These are phyloP conservation scores for Drosophila suboccidentalis DNA, from an alignment of 2,888 invertebrate species.

Conservation along the genomic window DNA sequence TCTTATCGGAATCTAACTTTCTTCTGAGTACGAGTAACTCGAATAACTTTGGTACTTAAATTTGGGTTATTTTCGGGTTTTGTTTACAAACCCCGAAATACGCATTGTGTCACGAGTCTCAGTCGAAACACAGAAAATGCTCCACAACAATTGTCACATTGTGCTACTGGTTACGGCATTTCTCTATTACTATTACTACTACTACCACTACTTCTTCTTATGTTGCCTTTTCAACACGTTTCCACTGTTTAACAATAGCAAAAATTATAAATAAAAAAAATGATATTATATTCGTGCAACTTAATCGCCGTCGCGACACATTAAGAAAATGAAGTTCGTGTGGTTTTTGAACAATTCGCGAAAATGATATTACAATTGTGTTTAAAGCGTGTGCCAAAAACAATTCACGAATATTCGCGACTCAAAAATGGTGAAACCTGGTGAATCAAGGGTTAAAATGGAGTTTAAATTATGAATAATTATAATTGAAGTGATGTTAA, in stretches of 20 bases:
- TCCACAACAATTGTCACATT: conserved; percentile 74
- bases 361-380: conserved; percentile 43
- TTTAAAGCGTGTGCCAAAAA: conserved; percentile 22
- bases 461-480: conserved; percentile 2
- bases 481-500: neutral
- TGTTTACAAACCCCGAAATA: conserved; percentile 18
- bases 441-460: conserved; percentile 2
- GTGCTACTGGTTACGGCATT: conserved; percentile 62
- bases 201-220: conserved; percentile 1
- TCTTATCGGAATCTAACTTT: conserved; percentile 50
- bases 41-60: conserved; percentile 21
- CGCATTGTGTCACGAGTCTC: conserved; percentile 47
- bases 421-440: neutral
- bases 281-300: conserved; percentile 41
- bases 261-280: conserved; percentile 7
- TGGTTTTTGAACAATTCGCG: conserved; percentile 26
- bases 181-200: conserved; percentile 47
- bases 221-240: conserved; percentile 30
- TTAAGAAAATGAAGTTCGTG: conserved; percentile 52
- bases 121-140: conserved; percentile 36
- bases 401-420: conserved; percentile 19
- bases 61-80: conserved; percentile 27
- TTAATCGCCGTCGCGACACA: conserved; percentile 23
- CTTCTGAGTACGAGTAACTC: conserved; percentile 23
- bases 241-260: conserved; percentile 45